Conservation (phyloP, 1,140 invertebrate genomes). For the Musca vetustissima region DNA sequence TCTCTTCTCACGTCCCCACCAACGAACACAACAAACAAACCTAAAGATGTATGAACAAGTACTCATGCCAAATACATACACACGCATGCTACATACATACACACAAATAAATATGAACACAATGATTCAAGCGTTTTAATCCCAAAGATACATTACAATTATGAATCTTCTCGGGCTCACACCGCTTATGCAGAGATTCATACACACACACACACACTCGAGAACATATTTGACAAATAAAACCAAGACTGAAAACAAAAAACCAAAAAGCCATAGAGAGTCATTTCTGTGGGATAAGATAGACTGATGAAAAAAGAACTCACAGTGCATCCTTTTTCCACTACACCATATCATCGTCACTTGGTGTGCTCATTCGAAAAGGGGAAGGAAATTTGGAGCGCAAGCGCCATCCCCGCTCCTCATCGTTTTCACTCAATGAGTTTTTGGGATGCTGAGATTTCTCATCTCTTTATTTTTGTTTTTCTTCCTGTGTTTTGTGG, state of each 20-base stretch:
- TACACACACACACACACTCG: no score
- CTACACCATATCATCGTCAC: no score
- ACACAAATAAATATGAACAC: background rate
- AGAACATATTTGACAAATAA: no score
- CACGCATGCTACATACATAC: background rate
- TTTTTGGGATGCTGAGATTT: background rate
- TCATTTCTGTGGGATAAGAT: no score
- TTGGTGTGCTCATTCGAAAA: no score
- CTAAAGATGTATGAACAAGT: background rate
- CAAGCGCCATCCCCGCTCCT: background rate
- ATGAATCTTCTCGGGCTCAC: background rate
- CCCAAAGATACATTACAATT: constrained; percentile 23
- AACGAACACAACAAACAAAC: constrained; percentile 15
- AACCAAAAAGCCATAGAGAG: no score
- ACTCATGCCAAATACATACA: background rate
- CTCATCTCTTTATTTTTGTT: background rate
- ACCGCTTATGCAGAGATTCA: no score
- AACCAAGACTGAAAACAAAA: no score
- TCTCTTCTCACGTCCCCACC: background rate
- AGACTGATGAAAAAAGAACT: no score
- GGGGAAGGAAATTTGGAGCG: background rate
- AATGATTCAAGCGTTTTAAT: constrained; percentile 11
- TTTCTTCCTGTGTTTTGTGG: no score
- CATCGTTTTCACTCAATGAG: background rate
- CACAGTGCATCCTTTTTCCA: no score